phyloP scores from a whole-genome alignment of 2,113 vertebrate species.

The Oncorhynchus tshawytscha region DNA sequence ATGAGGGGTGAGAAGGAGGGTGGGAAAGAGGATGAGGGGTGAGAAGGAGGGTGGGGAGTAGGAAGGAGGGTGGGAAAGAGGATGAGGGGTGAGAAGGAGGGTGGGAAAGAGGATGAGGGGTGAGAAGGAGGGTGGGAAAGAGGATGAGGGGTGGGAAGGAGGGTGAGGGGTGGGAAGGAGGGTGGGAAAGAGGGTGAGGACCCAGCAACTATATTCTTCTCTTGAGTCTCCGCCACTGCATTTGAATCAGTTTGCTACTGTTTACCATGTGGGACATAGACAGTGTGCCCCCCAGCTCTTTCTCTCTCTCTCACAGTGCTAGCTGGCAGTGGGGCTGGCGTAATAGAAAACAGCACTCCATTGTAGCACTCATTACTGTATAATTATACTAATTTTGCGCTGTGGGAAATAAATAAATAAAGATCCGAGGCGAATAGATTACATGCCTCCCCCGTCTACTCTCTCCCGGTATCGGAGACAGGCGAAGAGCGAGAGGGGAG shows the following conservation, averaged over 20 bases:
- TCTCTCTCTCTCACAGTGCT: conserved; percentile 4
- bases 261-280: conserved; percentile 28
- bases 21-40: too few species aligned
- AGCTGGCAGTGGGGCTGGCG: conserved; percentile 18
- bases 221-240: conserved; percentile 15
- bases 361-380: conserved; percentile 45
- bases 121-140: too few species aligned
- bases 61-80: neutral
- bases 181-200: neutral
- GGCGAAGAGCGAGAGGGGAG: neutral
- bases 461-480: neutral
- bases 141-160: too few species aligned
- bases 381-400: conserved; percentile 49
- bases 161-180: neutral
- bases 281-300: conserved; percentile 14
- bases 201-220: conserved; percentile 8
- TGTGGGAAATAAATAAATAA: conserved; percentile 26
- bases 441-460: conserved; percentile 17
- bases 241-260: conserved; percentile 42
- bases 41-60: neutral
- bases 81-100: neutral
- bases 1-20: too few species aligned
- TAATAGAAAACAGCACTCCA: conserved; percentile 34
- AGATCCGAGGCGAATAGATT: conserved; percentile 22
- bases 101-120: neutral